Base-by-base conservation (phyloP, 1,140 invertebrate species). In the Drosophila arawakana region DNA sequence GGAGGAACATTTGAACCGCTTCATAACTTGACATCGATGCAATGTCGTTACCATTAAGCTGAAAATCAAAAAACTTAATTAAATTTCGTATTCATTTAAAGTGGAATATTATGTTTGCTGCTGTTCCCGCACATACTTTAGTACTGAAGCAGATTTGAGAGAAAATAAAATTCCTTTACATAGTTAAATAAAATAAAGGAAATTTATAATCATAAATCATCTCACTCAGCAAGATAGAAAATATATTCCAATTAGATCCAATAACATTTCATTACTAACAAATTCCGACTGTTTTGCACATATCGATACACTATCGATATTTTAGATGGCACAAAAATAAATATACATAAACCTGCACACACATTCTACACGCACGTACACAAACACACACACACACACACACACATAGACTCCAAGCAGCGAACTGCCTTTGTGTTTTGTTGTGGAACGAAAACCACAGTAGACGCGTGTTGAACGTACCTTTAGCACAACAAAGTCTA, bases 31-130 rank as follows among this genome's bases (percentile, higher is more conserved):
- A 94, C 89, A 94, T 94, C 78, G 94, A 94, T 74, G 95, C 95
- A 69, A 96, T 93, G 92, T 96, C 96, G 78, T 94, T 94, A 61
- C 96, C 95, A 93, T 96, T 96, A 67, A 96, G 94, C 96, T 96
- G 68, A 91, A 30, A 13, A 91, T 21, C 34, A 72, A 57, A 1
- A 30, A 39, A 10, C 30, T 44, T 2, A 46, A 15, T 49, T 44
- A 11, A 46, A 9, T 21, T 21, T 47, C 9, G 7, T 10, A 1
- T 9, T 21, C 15, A 46, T n/a, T 30, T 30, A 30, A 4, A 30
- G 3, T 30, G 2, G 0, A 30, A 4, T 1, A 4, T 21, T 21
- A 21, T 30, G 6, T 30, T 30, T 4, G 25, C 25, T 30, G 6
- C 25, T 30, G 25, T 30, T 30, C 25, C 25, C 3, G 25, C 25